Base-by-base conservation (phyloP, 1,140 invertebrate species). In the Linepithema humile region DNA sequence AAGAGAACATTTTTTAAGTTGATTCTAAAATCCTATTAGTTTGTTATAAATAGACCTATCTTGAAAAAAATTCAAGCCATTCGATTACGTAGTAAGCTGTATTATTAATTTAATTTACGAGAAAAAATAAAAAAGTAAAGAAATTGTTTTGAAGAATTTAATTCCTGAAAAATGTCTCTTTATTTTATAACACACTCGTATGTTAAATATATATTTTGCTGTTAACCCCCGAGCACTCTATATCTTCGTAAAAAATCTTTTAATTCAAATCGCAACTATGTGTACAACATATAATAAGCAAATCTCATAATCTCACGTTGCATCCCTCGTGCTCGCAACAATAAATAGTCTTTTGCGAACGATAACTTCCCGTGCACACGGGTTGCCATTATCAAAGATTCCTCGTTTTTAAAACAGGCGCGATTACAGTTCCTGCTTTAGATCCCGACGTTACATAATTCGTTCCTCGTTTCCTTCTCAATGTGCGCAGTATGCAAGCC, bases 401-500 rank as follows among this genome's bases (percentile, higher is more conserved):
- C 45, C 12, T 72, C 59, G 12, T 88, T 88, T 73, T 88, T 88
- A 69, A 78, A 78, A 69, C 59, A 78, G 26, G 53, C 73, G 64
- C 73, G 59, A 88, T 88, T 88, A 83, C 84, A 83, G 57, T 69
- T 78, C 62, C 62, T 55, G 72, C 78, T 48, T 48, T 73, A 67
- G 72, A 77, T 57, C 40, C 38, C 83, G 64, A 80, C 83, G 45
- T 62, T 80, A 64, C 53, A 85, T 82, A 89, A 88, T 89, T 86
- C 85, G 40, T 78, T 62, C 69, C 53, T 15, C 82, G 78, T 86
- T 89, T 86, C 80, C 82, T 73, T 82, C 40, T 88, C 86, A 84
- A 89, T 86, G n/a, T n/a, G 87, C 73, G 75, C 80, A 60, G 86
- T 62, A 10, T 45, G 57, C 60, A 15, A 10, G 60, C 53, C 40